A percentile compares a stretch with the other conserved stretches of the same genome.
Conservation (phyloP, 2,797 vertebrate species). For the Sebastes alutus region DNA sequence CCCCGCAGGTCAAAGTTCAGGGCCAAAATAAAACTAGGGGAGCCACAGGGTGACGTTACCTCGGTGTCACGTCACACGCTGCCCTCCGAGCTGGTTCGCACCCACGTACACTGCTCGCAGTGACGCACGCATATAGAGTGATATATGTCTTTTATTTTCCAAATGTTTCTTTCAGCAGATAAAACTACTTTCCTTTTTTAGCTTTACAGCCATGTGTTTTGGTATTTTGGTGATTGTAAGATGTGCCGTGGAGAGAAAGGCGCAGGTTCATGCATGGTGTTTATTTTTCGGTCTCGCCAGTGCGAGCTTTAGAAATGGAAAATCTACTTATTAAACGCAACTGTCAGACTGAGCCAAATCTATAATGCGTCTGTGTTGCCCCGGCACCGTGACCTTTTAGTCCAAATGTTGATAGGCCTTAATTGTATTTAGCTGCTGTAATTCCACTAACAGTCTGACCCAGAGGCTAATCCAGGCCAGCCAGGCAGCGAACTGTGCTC, state of each 20-base stretch:
- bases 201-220: neutral
- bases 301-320: conserved; percentile 42
- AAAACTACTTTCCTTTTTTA: neutral
- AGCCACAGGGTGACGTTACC: conserved; percentile 16
- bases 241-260: neutral
- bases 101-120: neutral
- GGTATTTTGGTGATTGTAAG: neutral
- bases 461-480: conserved; percentile 71
- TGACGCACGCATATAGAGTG: neutral
- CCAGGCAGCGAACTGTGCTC: conserved; percentile 56
- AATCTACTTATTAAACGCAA: conserved; percentile 63
- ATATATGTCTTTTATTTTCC: neutral
- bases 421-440: conserved; percentile 79
- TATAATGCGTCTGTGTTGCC: conserved; percentile 49
- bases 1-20: conserved; percentile 62
- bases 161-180: neutral
- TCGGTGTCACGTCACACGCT: conserved; percentile 44
- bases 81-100: conserved; percentile 19
- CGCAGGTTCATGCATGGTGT: conserved; percentile 25
- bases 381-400: conserved; percentile 66
- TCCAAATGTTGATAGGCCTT: conserved; percentile 73
- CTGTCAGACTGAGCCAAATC: conserved; percentile 51
- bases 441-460: conserved; percentile 74
- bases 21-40: conserved; percentile 50
- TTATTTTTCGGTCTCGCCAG: conserved; percentile 21